Percentiles rank a stretch among this genome's conserved stretches.
Evolutionary conservation across 2,797 vertebrate genomes (phyloP).

Genomic region (Manis pentadactyla): DNA sequence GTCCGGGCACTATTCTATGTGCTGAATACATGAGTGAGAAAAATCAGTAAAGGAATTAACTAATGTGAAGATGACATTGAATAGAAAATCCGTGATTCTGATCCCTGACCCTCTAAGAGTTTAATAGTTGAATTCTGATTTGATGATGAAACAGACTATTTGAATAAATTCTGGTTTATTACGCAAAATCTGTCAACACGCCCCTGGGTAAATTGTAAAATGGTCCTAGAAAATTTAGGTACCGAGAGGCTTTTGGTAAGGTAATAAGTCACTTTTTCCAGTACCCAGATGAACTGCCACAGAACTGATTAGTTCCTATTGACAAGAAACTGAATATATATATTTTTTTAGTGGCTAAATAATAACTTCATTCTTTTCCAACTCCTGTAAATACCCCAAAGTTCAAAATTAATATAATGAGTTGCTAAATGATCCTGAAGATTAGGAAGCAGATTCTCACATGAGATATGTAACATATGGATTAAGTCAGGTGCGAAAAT

Average conservation of each 20-base stretch:
- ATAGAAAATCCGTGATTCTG: background rate
- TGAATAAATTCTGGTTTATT: background rate
- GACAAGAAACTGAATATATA: background rate
- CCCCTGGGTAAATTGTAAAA: slow-evolving; percentile 55
- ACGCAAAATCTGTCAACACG: background rate
- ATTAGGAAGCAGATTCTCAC: slow-evolving; percentile 41
- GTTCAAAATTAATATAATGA: slow-evolving; percentile 47
- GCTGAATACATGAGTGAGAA: slow-evolving; percentile 13
- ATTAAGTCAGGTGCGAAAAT: slow-evolving; percentile 52
- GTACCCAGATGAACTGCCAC: background rate
- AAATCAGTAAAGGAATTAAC: slow-evolving; percentile 46
- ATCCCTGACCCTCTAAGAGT: background rate
- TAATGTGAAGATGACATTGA: background rate
- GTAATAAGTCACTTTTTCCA: background rate
- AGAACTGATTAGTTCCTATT: background rate
- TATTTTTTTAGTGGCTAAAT: background rate
- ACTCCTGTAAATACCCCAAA: background rate
- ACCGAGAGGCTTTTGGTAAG: background rate
- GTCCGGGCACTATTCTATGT: background rate
- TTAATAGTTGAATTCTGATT: background rate
- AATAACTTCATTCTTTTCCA: slow-evolving; percentile 35
- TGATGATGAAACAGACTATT: background rate
- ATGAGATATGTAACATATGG: background rate
- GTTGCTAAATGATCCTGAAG: background rate
- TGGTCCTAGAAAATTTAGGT: slow-evolving; percentile 11